Percentiles rank a stretch among this genome's conserved stretches.
phyloP scores from a whole-genome alignment of 2,888 invertebrate species.

The Steinernema hermaphroditum region DNA sequence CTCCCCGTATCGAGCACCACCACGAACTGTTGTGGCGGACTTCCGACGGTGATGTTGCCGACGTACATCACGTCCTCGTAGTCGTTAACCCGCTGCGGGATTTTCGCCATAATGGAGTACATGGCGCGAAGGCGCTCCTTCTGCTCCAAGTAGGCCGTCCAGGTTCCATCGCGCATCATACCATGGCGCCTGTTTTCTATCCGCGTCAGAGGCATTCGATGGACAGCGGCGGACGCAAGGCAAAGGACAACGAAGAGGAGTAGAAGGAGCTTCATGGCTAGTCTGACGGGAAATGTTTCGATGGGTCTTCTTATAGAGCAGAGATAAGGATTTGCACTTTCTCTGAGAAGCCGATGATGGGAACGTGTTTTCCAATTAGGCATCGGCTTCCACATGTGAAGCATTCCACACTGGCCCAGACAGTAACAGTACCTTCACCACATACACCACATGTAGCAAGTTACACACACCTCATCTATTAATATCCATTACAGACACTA shows the following conservation, averaged over 20 bases:
- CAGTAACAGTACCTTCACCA: too few species aligned
- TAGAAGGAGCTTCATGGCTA: not conserved
- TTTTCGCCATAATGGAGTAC: not conserved
- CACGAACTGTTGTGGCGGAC: constrained; percentile 45
- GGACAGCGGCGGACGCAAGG: not conserved
- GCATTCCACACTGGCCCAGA: too few species aligned
- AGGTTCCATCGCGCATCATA: constrained; percentile 22
- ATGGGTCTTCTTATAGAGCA: too few species aligned
- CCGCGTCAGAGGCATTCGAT: not conserved
- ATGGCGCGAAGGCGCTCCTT: constrained; percentile 32
- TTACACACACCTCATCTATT: too few species aligned
- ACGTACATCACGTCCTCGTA: constrained; percentile 43
- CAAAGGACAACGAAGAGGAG: not conserved
- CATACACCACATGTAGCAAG: too few species aligned
- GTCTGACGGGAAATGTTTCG: too few species aligned
- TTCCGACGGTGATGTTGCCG: constrained; percentile 47
- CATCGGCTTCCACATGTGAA: too few species aligned
- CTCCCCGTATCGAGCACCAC: constrained; percentile 59
- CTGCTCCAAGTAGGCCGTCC: constrained; percentile 34
- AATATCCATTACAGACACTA: too few species aligned
- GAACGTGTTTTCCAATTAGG: too few species aligned
- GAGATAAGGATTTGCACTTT: too few species aligned
- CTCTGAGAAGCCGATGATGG: too few species aligned
- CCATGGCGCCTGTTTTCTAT: not conserved
- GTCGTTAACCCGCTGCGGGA: not conserved